phyloP scores from a whole-genome alignment of 2,797 vertebrate genomes.

The Uromys caudimaculatus region DNA sequence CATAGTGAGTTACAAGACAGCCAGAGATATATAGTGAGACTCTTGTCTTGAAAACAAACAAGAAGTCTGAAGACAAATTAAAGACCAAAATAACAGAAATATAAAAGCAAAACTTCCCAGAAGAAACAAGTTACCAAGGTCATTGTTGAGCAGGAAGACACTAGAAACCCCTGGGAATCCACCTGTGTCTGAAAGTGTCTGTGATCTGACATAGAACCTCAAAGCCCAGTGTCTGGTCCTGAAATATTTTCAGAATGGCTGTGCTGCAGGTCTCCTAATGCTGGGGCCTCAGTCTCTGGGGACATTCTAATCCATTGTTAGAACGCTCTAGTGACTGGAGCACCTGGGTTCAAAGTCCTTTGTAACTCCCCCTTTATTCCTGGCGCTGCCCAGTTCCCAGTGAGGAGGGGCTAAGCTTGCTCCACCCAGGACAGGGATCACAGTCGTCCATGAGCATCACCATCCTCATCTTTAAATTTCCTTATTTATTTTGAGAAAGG shows the following conservation, averaged over 20 bases:
- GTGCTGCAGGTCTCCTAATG: too few relatives aligned
- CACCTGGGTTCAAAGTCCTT: background rate
- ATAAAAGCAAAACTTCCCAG: background rate
- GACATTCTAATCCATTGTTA: background rate
- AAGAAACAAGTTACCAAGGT: background rate
- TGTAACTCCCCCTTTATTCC: background rate
- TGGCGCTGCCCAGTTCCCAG: background rate
- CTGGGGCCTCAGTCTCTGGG: background rate
- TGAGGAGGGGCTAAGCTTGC: background rate
- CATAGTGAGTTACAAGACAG: background rate
- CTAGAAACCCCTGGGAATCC: background rate
- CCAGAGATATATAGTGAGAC: background rate
- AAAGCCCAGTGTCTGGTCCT: background rate
- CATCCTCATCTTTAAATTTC: background rate
- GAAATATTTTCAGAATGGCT: background rate
- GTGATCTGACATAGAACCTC: background rate
- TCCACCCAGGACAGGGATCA: background rate
- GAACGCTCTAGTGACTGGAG: background rate
- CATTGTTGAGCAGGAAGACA: background rate
- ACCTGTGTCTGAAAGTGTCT: background rate
- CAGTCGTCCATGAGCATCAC: accelerated
- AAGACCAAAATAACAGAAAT: background rate
- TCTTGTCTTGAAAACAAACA: background rate
- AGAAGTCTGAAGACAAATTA: background rate
- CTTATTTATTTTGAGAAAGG: background rate